Conservation (phyloP, 2,113 vertebrate genomes). For the Gavia stellata region DNA sequence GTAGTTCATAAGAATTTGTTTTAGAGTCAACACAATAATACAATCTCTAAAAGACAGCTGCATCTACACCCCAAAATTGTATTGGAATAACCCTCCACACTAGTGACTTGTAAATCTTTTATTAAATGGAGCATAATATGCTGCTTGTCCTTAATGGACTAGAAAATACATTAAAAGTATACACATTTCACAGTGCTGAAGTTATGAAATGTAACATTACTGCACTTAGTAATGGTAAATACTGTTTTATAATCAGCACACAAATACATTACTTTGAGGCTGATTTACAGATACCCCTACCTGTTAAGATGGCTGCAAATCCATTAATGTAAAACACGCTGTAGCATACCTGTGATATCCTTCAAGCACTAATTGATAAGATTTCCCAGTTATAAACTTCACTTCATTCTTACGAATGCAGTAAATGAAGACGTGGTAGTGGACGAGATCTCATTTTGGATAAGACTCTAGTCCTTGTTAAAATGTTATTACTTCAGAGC, state of each 20-base stretch:
- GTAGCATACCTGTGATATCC: constrained; percentile 50
- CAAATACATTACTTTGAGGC: background rate
- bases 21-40: background rate
- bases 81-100: background rate
- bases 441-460: constrained; percentile 70
- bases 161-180: background rate
- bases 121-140: background rate
- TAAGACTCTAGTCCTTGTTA: constrained; percentile 69
- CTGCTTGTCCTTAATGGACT: background rate
- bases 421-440: constrained; percentile 62
- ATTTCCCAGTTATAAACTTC: constrained; percentile 69
- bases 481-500: constrained; percentile 70
- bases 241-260: background rate
- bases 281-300: background rate
- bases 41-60: background rate
- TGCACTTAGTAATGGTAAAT: background rate
- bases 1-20: background rate
- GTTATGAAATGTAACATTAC: background rate
- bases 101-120: background rate
- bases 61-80: background rate
- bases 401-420: constrained; percentile 65
- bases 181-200: background rate
- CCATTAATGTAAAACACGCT: constrained; percentile 59
- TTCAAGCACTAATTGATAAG: constrained; percentile 64
- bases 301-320: constrained; percentile 34